These are phyloP conservation scores for Pseudocheirus occidentalis DNA, from an alignment of 2,797 vertebrate species.

Conservation along the genomic window DNA sequence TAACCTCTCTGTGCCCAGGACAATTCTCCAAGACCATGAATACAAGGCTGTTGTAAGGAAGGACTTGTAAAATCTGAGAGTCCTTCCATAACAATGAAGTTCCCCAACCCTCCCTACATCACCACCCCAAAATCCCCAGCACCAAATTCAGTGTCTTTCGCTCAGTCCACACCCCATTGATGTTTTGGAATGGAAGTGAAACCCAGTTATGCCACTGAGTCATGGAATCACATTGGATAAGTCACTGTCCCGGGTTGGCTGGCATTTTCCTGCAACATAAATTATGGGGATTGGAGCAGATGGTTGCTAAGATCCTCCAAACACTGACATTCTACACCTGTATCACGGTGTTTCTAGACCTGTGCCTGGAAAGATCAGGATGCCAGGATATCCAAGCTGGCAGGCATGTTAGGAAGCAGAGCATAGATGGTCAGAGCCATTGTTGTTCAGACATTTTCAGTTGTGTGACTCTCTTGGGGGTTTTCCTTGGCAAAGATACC, in stretches of 20 bases:
- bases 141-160: not conserved
- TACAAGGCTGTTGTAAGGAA: not conserved
- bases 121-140: not conserved
- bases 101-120: not conserved
- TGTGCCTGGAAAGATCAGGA: not conserved
- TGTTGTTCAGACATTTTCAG: not conserved
- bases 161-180: not conserved
- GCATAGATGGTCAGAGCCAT: not conserved
- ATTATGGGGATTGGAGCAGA: not conserved
- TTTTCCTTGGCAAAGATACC: not conserved
- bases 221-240: not conserved
- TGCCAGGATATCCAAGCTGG: not conserved
- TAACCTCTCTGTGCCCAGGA: not conserved
- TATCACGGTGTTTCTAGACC: not conserved
- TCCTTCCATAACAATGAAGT: not conserved
- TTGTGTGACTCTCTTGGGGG: not conserved
- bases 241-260: slow-evolving; percentile 13
- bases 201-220: not conserved
- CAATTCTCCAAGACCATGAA: not conserved
- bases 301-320: not conserved
- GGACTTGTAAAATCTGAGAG: not conserved
- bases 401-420: not conserved
- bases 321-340: not conserved
- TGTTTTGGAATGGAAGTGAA: not conserved
- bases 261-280: slow-evolving; percentile 12